Evolutionary conservation across 2,888 invertebrate species (phyloP), one percentile per base, ranked within the genome.

Genomic region (Thecocarcelia acutangulata): DNA sequence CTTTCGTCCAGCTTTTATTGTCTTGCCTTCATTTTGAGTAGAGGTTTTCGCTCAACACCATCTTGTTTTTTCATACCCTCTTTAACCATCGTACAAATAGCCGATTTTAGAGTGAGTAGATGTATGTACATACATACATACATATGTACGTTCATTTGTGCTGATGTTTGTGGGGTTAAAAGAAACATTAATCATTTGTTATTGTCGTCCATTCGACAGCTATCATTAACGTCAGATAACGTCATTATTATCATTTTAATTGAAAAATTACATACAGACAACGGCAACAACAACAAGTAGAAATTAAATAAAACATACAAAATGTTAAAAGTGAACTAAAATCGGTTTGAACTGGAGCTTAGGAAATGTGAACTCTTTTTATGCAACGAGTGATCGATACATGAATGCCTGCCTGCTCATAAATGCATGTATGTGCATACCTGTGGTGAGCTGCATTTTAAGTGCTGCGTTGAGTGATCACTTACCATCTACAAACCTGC

Each of bases 221-320:
- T 78, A 78, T 82, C 82, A 82, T 82, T 82, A 82, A 82, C 74
- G 82, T 82, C 78, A 82, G 82, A 82, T 82, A 82, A 82, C 82
- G 82, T 78, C 82, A 82, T 82, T 82, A 82, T 82, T 78, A 82
- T 82, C 78, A 78, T 75, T 72, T 78, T 82, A 82, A 82, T 82
- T 82, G 82, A 82, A 82, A 82, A 82, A 82, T 78, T 82, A 82
- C 82, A 70, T 48, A 82, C 82, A 66, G 33, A 76, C 61, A 50
- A 33, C 3, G 33, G 33, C 74, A 68, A 77, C 50, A 77, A 70
- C 58, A 19, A 52, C 52, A 76, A 52, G 61, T 42, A 68, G 48
- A 79, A 74, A 74, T 72, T 58, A 68, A 79, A 48, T 69, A 19
- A 54, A 70, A 44, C 59, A 77, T 40, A 68, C 24, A 40, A 63